phyloP scores from a whole-genome alignment of 1,140 invertebrate species.

The Panonychus citri region DNA sequence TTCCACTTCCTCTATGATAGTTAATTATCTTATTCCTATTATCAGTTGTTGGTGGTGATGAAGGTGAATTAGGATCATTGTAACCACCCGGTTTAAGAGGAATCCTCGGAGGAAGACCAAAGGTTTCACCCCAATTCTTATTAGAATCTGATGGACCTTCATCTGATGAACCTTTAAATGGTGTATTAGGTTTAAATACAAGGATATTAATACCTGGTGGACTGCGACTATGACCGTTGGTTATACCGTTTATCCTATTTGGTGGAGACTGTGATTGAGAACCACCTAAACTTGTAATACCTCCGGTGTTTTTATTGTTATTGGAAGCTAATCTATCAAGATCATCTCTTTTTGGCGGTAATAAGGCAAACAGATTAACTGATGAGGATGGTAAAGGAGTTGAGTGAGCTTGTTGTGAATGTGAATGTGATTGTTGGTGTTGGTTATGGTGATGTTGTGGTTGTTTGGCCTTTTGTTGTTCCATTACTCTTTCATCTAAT shows the following conservation, averaged over 20 bases:
- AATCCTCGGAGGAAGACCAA: not conserved
- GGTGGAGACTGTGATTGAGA: too few species aligned
- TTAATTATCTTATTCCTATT: not conserved
- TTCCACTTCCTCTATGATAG: not conserved
- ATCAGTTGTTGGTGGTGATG: not conserved
- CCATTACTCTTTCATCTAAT: not conserved
- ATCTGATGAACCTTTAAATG: not conserved
- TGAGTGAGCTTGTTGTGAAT: too few species aligned
- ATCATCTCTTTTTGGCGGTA: not conserved
- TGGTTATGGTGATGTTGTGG: too few species aligned
- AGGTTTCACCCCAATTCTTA: not conserved
- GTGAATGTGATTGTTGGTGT: too few species aligned
- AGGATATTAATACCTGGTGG: not conserved
- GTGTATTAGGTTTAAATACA: not conserved
- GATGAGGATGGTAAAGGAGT: not conserved
- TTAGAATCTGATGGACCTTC: not conserved
- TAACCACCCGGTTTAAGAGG: not conserved
- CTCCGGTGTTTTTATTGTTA: not conserved
- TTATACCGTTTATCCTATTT: not conserved
- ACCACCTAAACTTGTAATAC: too few species aligned
- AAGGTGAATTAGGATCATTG: not conserved
- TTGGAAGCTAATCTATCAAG: not conserved
- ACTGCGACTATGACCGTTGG: not conserved
- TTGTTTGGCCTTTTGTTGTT: conserved; percentile 1
- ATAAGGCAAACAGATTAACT: not conserved